A percentile compares a stretch with the other conserved stretches of the same genome.
Evolutionary conservation across 2,888 invertebrate species (phyloP).

Genomic region (Gymnosoma rotundatum): DNA sequence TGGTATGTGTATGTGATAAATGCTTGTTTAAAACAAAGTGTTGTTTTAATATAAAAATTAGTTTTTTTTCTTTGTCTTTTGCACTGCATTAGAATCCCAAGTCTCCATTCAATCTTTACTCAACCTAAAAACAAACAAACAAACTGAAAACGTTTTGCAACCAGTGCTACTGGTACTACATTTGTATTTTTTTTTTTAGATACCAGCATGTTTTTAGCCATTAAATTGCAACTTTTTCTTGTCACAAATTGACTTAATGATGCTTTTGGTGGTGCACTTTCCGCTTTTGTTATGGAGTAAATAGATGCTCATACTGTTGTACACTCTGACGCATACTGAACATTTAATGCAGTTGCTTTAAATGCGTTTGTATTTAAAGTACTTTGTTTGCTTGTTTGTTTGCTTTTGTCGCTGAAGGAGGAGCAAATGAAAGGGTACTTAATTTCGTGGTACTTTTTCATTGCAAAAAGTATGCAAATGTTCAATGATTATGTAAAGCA

Average conservation of each 20-base stretch:
- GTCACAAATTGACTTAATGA: constrained; percentile 79
- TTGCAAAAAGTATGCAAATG: background rate
- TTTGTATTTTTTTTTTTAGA: constrained; percentile 5
- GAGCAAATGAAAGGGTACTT: background rate
- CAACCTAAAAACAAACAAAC: constrained; percentile 19
- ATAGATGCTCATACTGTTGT: constrained; percentile 10
- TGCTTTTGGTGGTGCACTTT: constrained; percentile 71
- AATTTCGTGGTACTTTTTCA: background rate
- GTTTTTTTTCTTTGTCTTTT: background rate
- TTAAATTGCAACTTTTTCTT: constrained; percentile 76
- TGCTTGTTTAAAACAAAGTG: constrained; percentile 5
- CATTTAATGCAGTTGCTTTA: constrained; percentile 14
- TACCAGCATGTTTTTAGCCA: constrained; percentile 72
- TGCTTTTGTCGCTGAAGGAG: background rate
- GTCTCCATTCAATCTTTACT: constrained; percentile 54
- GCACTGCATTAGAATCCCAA: background rate
- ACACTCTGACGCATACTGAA: background rate
- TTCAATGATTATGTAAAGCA: too few species aligned
- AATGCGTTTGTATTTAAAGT: constrained; percentile 16
- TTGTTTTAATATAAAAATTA: background rate
- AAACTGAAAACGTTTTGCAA: constrained; percentile 18
- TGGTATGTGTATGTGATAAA: constrained; percentile 7
- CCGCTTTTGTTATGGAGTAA: constrained; percentile 59
- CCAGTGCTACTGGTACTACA: constrained; percentile 33
- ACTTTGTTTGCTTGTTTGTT: background rate